Evolutionary conservation across 2,888 invertebrate genomes (phyloP).

Genomic region (Lithophane socia): DNA sequence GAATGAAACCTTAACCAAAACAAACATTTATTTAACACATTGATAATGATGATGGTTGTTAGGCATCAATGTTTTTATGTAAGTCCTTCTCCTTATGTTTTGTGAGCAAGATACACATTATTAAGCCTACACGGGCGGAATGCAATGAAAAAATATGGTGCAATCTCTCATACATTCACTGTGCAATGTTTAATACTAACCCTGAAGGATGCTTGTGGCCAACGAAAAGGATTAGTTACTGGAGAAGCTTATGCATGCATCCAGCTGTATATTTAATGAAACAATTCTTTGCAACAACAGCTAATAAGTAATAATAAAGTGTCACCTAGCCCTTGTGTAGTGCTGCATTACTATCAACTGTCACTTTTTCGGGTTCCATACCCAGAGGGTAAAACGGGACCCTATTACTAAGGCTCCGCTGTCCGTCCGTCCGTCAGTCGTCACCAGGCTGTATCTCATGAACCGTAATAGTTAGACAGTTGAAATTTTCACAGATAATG

Average conservation of each 20-base stretch:
- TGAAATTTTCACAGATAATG: too few species aligned
- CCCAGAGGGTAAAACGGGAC: too few species aligned
- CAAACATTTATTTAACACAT: too few species aligned
- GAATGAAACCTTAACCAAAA: not conserved
- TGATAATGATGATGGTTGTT: not conserved
- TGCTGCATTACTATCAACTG: not conserved
- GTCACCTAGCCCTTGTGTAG: not conserved
- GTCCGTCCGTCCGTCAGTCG: too few species aligned
- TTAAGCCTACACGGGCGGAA: not conserved
- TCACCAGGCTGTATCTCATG: too few species aligned
- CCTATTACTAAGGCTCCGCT: too few species aligned
- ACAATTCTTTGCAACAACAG: not conserved
- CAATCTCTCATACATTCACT: not conserved
- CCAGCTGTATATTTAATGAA: not conserved
- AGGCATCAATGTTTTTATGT: not conserved
- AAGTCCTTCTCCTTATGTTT: not conserved
- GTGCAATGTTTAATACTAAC: not conserved
- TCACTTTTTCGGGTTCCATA: not conserved
- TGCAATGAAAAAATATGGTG: constrained; percentile 3
- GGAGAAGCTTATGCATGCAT: not conserved
- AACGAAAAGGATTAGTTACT: not conserved
- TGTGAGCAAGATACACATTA: not conserved
- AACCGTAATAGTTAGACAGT: too few species aligned
- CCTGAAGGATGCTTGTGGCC: not conserved
- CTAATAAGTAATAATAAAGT: not conserved